These are phyloP conservation scores for Liopterus haemorrhoidalis DNA, from an alignment of 2,888 invertebrate species.

Conservation along the genomic window DNA sequence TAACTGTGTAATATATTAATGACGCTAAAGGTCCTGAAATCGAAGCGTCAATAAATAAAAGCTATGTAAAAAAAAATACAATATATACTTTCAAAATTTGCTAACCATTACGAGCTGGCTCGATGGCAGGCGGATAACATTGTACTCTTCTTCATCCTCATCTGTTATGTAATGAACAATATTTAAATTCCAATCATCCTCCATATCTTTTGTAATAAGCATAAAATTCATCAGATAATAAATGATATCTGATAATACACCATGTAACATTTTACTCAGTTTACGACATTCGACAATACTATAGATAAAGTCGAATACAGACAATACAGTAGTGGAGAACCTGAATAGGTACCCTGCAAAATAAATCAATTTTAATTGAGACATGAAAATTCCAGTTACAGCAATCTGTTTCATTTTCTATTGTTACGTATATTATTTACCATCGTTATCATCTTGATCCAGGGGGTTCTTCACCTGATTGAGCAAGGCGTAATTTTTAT, in stretches of 20 bases:
- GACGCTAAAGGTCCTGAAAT: too few species aligned
- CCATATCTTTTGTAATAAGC: constrained; percentile 65
- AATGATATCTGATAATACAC: constrained; percentile 57
- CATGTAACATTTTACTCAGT: constrained; percentile 53
- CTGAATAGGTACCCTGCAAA: constrained; percentile 56
- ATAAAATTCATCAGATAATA: constrained; percentile 63
- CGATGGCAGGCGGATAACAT: constrained; percentile 60
- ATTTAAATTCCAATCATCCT: constrained; percentile 56
- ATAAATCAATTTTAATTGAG: constrained; percentile 13
- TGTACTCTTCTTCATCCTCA: constrained; percentile 58
- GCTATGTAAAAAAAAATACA: constrained; percentile 4
- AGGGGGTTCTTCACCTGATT: constrained; percentile 49
- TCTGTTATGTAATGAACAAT: constrained; percentile 65
- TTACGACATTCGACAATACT: constrained; percentile 54
- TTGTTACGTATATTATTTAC: constrained; percentile 49
- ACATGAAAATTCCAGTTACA: background rate
- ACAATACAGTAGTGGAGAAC: constrained; percentile 59
- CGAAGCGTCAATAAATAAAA: background rate
- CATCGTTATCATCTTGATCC: constrained; percentile 54
- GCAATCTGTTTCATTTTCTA: constrained; percentile 1
- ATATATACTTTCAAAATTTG: constrained; percentile 13
- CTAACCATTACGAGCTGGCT: constrained; percentile 56
- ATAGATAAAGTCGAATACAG: constrained; percentile 62
- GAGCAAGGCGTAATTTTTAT: constrained; percentile 59
- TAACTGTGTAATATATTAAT: too few species aligned